A percentile compares a stretch with the other conserved stretches of the same genome.
Evolutionary conservation across 1,140 invertebrate genomes (phyloP).

Genomic region (Drosophila tristis): DNA sequence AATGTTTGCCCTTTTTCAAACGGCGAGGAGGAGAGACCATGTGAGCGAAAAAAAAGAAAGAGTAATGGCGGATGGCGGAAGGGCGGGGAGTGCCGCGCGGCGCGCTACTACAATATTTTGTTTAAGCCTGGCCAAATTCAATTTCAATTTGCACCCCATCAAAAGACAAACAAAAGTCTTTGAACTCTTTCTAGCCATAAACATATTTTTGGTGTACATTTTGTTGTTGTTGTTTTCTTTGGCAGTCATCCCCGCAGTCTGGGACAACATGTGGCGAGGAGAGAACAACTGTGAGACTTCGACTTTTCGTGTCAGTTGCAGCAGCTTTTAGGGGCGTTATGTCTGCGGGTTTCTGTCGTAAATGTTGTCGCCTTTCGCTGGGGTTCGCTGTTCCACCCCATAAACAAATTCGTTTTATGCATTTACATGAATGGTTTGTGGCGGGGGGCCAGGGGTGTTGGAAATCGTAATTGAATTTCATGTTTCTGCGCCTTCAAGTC

Average conservation of each 20-base stretch:
- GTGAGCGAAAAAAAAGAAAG: not conserved
- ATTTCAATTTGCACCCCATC: conserved; percentile 81
- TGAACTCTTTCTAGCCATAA: conserved; percentile 72
- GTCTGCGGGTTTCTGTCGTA: conserved; percentile 48
- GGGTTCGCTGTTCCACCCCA: not conserved
- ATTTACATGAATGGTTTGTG: conserved; percentile 27
- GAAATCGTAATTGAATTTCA: conserved; percentile 67
- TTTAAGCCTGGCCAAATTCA: conserved; percentile 54
- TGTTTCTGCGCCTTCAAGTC: conserved; percentile 31
- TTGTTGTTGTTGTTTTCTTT: conserved; percentile 33
- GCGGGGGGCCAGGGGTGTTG: conserved; percentile 10
- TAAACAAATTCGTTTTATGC: conserved; percentile 54
- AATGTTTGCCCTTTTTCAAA: conserved; percentile 56
- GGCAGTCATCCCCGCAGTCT: conserved; percentile 45
- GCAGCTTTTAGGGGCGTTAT: conserved; percentile 12
- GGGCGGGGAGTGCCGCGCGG: not conserved
- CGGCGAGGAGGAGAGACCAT: conserved; percentile 6
- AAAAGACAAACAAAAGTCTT: conserved; percentile 79
- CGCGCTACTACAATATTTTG: conserved; percentile 14
- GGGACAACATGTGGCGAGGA: conserved; percentile 64
- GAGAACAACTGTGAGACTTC: conserved; percentile 3
- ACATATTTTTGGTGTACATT: conserved; percentile 52
- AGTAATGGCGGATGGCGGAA: too few relatives aligned
- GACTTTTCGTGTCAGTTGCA: conserved; percentile 64
- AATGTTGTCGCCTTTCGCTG: conserved; percentile 22